phyloP scores from a whole-genome alignment of 2,797 vertebrate genomes.

The Bradypodion ventrale region DNA sequence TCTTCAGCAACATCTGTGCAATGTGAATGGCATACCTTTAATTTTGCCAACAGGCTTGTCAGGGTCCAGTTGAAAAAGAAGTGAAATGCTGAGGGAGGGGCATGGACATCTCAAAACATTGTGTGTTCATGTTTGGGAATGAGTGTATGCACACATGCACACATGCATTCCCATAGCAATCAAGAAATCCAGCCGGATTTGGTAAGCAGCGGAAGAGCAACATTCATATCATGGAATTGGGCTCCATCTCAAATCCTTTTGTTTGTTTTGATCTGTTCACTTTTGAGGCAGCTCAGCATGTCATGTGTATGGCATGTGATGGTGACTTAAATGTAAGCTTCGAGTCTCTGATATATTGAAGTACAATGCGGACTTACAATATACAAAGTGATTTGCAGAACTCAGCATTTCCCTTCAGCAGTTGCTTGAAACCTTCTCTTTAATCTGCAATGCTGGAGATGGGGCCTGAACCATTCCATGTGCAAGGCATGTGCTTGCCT shows the following conservation, averaged over 20 bases:
- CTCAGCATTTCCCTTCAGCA: neutral
- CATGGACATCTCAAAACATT: slow-evolving; percentile 86
- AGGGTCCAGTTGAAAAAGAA: slow-evolving; percentile 77
- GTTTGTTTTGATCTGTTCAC: neutral
- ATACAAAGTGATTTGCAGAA: neutral
- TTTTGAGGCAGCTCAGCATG: neutral
- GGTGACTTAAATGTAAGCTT: neutral
- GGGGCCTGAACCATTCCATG: neutral
- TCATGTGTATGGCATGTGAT: neutral
- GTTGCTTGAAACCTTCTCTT: neutral
- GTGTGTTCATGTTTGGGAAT: neutral
- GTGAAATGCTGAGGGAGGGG: slow-evolving; percentile 71
- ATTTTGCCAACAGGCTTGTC: slow-evolving; percentile 95
- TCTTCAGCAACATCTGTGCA: slow-evolving; percentile 86
- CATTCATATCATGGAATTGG: neutral
- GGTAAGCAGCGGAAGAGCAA: slow-evolving; percentile 33
- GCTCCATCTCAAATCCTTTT: neutral
- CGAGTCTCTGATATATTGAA: neutral
- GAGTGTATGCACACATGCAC: neutral
- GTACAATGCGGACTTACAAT: neutral
- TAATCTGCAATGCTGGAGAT: neutral
- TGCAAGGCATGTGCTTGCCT: neutral
- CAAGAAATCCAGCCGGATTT: slow-evolving; percentile 74
- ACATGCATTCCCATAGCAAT: slow-evolving; percentile 70
- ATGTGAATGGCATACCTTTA: slow-evolving; percentile 94